Base-by-base conservation (phyloP, 1,140 invertebrate genomes). In the Drosophila pruinosa region DNA sequence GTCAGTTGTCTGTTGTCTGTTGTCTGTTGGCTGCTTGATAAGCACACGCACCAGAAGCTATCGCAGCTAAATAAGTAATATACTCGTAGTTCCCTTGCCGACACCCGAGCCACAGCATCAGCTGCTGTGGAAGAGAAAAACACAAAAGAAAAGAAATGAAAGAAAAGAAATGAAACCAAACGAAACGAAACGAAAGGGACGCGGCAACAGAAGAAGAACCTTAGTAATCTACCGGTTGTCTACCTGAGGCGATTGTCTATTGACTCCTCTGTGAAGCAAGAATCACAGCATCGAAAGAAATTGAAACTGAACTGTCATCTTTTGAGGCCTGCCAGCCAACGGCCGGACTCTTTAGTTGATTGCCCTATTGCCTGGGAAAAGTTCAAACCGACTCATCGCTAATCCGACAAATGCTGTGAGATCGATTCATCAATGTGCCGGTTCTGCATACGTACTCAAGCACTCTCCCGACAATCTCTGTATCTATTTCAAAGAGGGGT, bases 221-320 rank as follows among this genome's bases (percentile, higher is more conserved):
- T 14, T 47, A 63, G 67, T 56, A 47, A 57, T 50, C 50, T 43
- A 17, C 17, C 41, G 39, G 26, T 45, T 64, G 28, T 31, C 65
- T 69, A 54, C 45, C 57, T 65, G 59, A 67, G 48, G 15, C 24
- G 54, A 43, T 61, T 68, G 38, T 28, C 56, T 47, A 41, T 59
- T 36, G 28, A 28, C 45, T 22, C 36, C 14, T 17, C 38, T 53
- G 28, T 10, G 15, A 41, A 17, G 41, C 8, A 43, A 38, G 31
- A 53, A 38, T 17, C 10, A 62, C 34, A 61, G 53, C 12, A 39
- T 39, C 7, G 38, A 48, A 17, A 62, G 41, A 72, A 68, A 75
- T 52, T 28, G 53, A 76, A 76, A 76, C 63, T 76, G 56, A 75
- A 68, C 50, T 72, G 73, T 76, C 73, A 76, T 76, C 58, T 15